Conservation (phyloP, 2,113 vertebrate genomes). For the Condylura cristata region DNA sequence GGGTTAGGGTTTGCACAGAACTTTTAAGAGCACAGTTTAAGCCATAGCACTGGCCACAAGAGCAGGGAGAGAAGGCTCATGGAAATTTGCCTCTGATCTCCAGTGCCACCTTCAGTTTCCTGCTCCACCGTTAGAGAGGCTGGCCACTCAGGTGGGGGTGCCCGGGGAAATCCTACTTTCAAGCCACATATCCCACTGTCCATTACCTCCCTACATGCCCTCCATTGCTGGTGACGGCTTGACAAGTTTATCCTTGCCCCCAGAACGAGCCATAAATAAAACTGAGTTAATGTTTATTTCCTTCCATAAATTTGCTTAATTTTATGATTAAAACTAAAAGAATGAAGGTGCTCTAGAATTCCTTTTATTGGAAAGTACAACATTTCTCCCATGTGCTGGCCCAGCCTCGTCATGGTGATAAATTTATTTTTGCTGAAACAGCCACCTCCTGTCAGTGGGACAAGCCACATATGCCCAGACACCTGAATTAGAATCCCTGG, state of each 20-base stretch:
- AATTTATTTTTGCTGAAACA: background rate
- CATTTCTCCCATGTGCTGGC: background rate
- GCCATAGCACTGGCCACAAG: background rate
- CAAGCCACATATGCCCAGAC: constrained; percentile 7
- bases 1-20: background rate
- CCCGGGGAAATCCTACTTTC: background rate
- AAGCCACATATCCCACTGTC: accelerated
- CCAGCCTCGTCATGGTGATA: background rate
- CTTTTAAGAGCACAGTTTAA: background rate
- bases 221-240: background rate
- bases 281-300: constrained; percentile 7
- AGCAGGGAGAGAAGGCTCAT: background rate
- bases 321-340: constrained; percentile 46
- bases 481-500: background rate
- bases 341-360: background rate
- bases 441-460: constrained; percentile 19
- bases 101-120: background rate
- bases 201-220: background rate
- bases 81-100: background rate
- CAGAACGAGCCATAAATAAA: constrained; percentile 29
- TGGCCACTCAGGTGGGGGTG: accelerated
- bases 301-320: constrained; percentile 34
- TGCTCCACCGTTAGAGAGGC: background rate
- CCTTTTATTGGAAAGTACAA: constrained; percentile 47
- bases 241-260: background rate